phyloP scores from a whole-genome alignment of 1,140 invertebrate species.

The Trichogramma pretiosum region DNA sequence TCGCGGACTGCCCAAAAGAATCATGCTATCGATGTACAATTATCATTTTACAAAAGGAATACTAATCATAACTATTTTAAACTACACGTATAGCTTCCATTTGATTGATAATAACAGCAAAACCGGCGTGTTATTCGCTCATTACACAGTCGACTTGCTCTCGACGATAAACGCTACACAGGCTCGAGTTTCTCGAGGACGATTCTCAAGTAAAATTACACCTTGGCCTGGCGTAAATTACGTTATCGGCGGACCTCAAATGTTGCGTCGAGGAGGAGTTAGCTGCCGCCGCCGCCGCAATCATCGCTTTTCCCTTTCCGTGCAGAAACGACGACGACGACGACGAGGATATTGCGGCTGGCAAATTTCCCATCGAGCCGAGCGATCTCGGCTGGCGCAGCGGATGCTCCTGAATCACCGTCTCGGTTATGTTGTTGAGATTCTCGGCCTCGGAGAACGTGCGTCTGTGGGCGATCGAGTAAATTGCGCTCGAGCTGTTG shows the following conservation, averaged over 20 bases:
- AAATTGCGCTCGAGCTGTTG: neutral
- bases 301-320: neutral
- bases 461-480: conserved; percentile 20
- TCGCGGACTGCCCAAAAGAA: no score
- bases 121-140: no score
- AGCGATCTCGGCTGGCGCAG: conserved; percentile 5
- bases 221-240: conserved; percentile 18
- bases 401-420: conserved; percentile 33
- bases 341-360: no score
- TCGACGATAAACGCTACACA: no score
- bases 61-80: no score
- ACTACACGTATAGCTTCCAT: no score
- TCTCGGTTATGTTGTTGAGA: conserved; percentile 31
- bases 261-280: neutral
- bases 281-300: neutral
- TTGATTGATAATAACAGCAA: no score
- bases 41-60: no score
- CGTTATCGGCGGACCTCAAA: conserved; percentile 14
- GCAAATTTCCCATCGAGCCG: conserved; percentile 12
- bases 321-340: conserved; percentile 7
- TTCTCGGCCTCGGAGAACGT: conserved; percentile 28
- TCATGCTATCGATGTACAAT: no score
- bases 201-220: conserved; percentile 26
- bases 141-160: no score
- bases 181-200: no score